Conservation (phyloP, 2,113 vertebrate genomes). For the Pangasianodon gigas region DNA sequence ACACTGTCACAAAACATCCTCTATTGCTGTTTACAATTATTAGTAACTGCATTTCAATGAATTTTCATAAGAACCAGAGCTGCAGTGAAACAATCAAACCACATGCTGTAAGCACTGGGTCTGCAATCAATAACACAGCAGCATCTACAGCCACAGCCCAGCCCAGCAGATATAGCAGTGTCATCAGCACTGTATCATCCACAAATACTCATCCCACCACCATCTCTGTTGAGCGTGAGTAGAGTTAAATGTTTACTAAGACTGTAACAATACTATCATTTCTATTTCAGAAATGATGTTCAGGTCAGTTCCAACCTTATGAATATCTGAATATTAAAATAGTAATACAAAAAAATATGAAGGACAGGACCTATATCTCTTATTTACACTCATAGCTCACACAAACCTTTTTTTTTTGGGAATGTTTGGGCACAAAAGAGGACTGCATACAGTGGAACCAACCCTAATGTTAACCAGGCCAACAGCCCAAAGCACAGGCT, state of each 20-base stretch:
- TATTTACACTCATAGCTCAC: background rate
- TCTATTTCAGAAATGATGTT: background rate
- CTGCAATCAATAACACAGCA: constrained; percentile 60
- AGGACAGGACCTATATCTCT: background rate
- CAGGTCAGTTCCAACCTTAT: background rate
- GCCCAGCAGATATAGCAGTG: constrained; percentile 64
- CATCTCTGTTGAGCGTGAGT: constrained; percentile 78
- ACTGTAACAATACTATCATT: background rate
- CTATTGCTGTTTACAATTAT: background rate
- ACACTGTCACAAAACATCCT: background rate
- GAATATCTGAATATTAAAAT: background rate
- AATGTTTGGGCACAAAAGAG: background rate
- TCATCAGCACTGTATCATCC: constrained; percentile 62
- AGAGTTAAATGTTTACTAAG: background rate
- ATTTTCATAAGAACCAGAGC: constrained; percentile 78
- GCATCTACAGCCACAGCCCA: constrained; percentile 58
- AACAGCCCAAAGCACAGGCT: background rate
- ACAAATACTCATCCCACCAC: constrained; percentile 74
- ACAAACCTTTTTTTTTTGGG: background rate
- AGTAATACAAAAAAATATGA: background rate
- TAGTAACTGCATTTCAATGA: background rate
- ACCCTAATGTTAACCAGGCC: background rate
- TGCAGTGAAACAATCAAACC: constrained; percentile 70
- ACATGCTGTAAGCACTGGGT: constrained; percentile 66
- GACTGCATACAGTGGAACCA: background rate